These are phyloP conservation scores for Nesospiza acunhae DNA, from an alignment of 2,113 vertebrate species.

Conservation along the genomic window DNA sequence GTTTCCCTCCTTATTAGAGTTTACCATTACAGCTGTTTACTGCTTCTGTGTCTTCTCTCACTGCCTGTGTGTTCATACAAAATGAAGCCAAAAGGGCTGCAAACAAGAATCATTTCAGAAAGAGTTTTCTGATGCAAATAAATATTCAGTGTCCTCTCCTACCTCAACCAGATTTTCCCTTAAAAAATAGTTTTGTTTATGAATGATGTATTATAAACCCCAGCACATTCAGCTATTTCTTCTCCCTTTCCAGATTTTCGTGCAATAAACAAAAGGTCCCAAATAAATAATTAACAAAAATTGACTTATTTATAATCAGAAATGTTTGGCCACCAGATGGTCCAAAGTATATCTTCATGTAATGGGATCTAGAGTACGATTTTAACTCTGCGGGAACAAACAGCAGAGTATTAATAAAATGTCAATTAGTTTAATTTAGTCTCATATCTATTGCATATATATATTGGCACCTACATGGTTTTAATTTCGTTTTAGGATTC, in stretches of 20 bases:
- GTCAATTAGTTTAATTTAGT: slow-evolving; percentile 83
- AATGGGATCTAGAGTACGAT: slow-evolving; percentile 56
- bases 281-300: slow-evolving; percentile 73
- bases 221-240: background rate
- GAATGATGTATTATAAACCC: slow-evolving; percentile 19
- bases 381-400: slow-evolving; percentile 77
- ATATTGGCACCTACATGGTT: slow-evolving; percentile 72
- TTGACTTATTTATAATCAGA: slow-evolving; percentile 78
- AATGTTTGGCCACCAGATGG: slow-evolving; percentile 77
- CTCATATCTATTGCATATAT: slow-evolving; percentile 70
- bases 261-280: slow-evolving; percentile 62
- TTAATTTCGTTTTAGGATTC: slow-evolving; percentile 72
- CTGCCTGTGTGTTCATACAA: background rate
- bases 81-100: background rate
- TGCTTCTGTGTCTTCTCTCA: background rate
- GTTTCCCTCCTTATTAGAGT: background rate
- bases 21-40: background rate
- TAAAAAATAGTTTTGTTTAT: background rate
- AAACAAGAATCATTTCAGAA: background rate
- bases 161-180: slow-evolving; percentile 2
- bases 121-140: background rate
- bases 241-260: slow-evolving; percentile 39
- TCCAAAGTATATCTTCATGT: slow-evolving; percentile 71
- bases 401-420: slow-evolving; percentile 82
- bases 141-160: background rate